These are phyloP conservation scores for Setipinna tenuifilis DNA, from an alignment of 2,797 vertebrate genomes.

Conservation along the genomic window DNA sequence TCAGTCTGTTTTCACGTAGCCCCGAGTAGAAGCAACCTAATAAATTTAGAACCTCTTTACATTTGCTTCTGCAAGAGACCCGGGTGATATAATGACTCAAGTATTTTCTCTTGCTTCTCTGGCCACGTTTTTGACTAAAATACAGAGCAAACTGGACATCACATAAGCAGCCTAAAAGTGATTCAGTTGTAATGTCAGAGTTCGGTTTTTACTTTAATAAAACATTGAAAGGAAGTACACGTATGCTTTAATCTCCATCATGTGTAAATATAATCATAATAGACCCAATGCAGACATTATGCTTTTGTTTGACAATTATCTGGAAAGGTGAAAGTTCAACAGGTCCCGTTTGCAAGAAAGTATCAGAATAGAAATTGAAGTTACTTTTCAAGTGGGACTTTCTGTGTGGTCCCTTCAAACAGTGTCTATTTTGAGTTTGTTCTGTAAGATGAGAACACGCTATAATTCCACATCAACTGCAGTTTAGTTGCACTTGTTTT, in stretches of 20 bases:
- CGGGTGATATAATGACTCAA: not conserved
- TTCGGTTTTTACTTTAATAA: not conserved
- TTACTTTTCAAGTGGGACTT: not conserved
- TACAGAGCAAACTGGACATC: conserved; percentile 5
- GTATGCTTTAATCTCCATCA: not conserved
- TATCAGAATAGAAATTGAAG: not conserved
- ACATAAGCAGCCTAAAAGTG: not conserved
- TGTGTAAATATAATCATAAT: not conserved
- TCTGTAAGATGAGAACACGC: not conserved
- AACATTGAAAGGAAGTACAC: not conserved
- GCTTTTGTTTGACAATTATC: not conserved
- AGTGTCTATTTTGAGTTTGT: not conserved
- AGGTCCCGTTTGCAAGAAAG: not conserved
- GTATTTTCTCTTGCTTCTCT: not conserved
- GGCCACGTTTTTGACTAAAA: not conserved
- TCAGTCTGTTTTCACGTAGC: not conserved
- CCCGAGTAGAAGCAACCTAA: not conserved
- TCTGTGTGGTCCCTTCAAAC: not conserved
- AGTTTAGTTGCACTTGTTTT: not conserved
- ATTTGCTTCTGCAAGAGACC: not conserved
- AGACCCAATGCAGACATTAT: not conserved
- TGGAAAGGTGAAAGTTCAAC: conserved; percentile 8
- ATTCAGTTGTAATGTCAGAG: not conserved
- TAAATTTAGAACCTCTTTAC: not conserved
- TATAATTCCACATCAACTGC: not conserved